Base-by-base conservation (phyloP, 2,888 invertebrate genomes). In the Cephus spinipes region DNA sequence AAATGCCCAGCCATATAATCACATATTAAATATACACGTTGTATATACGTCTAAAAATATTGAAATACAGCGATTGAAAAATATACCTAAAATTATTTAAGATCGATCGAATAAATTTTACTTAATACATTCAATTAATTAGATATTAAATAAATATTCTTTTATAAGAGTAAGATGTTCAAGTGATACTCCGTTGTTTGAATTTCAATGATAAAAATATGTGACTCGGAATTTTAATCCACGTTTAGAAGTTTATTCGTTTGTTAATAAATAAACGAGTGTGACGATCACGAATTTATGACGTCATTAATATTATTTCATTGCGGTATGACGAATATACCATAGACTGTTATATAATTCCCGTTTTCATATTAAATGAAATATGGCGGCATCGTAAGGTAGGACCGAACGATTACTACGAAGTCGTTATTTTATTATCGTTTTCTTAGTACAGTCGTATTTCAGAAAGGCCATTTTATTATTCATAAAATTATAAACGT, bases 381-480 rank as follows among this genome's bases (percentile, higher is more conserved):
- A 84, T 82, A 79, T 81, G 83, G 79, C 79, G 79, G 79, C 80
- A 76, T 77, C 83, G 79, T 84, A 82, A 85, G 84, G 75, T 34
- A 34, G 33, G 81, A 77, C 80, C 79, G 81, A 83, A 83, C 78
- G 83, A 78, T 82, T 81, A 81, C 80, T 83, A 79, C 76, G 78
- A 81, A 79, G 40, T 73, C 79, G 81, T 81, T 85, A 82, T 82
- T 85, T 83, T 84, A 85, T 83, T 83, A 83, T 81, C 81, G 79
- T 84, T 86, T 83, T 81, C 80, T 81, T 85, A 84, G 82, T 83
- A 81, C 81, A 83, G 82, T 82, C 83, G 81, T 84, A 83, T 82
- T 84, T 85, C 81, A 77, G 30, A 33, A 15, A 68, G 6, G 77
- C 31, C 69, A 11, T 55, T 68, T 34, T 77, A 75, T 75, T 31